Evolutionary conservation across 2,113 vertebrate genomes (phyloP).

Genomic region (Pao palembangensis): DNA sequence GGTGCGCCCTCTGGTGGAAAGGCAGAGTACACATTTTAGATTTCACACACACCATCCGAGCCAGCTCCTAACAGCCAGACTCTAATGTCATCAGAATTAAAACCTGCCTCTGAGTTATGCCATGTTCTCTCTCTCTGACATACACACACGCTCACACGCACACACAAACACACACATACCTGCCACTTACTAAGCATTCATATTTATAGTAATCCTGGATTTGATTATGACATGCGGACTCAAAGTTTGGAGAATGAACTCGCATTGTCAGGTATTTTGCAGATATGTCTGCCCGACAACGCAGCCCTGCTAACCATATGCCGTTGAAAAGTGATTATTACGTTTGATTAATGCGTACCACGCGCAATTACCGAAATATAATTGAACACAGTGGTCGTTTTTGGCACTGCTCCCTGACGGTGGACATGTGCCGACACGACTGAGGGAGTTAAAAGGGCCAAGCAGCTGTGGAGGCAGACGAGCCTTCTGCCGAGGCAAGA

Average conservation of each 20-base stretch:
- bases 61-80: no score
- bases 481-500: slow-evolving; percentile 29
- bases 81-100: slow-evolving; percentile 66
- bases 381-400: slow-evolving; percentile 69
- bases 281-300: slow-evolving; percentile 48
- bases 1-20: no score
- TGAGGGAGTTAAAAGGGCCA: slow-evolving; percentile 55
- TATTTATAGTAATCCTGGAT: slow-evolving; percentile 58
- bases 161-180: slow-evolving; percentile 10
- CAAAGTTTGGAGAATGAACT: slow-evolving; percentile 45
- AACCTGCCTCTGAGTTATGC: slow-evolving; percentile 41
- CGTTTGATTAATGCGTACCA: slow-evolving; percentile 66
- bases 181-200: slow-evolving; percentile 37
- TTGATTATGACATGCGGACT: slow-evolving; percentile 58
- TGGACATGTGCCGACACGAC: slow-evolving; percentile 64
- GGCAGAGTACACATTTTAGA: no score
- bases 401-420: slow-evolving; percentile 57
- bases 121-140: slow-evolving; percentile 17
- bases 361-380: slow-evolving; percentile 65
- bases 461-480: slow-evolving; percentile 66
- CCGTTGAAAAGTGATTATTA: slow-evolving; percentile 66
- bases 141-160: background rate
- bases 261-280: slow-evolving; percentile 25
- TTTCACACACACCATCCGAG: no score
- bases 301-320: slow-evolving; percentile 66